Conservation (phyloP, 2,797 vertebrate genomes). For the Scyliorhinus canicula region DNA sequence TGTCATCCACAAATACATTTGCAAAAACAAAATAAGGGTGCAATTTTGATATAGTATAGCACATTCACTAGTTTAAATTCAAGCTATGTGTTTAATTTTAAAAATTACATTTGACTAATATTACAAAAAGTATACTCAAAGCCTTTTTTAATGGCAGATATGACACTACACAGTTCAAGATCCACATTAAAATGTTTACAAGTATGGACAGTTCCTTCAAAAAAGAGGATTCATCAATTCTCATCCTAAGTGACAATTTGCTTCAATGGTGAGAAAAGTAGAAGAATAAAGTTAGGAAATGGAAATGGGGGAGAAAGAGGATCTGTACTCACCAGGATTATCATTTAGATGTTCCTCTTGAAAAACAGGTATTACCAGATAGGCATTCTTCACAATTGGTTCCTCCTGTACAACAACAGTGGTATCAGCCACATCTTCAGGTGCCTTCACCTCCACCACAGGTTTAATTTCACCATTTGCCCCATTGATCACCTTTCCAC, state of each 20-base stretch:
- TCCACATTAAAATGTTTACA: not conserved
- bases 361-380: constrained; percentile 60
- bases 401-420: constrained; percentile 58
- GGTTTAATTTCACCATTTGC: constrained; percentile 63
- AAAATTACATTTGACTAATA: not conserved
- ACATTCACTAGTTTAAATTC: not conserved
- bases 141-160: not conserved
- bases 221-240: not conserved
- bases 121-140: not conserved
- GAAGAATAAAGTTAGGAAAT: not conserved
- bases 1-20: not conserved
- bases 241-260: not conserved
- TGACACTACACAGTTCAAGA: not conserved
- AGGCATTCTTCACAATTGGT: constrained; percentile 60
- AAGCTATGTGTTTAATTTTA: not conserved
- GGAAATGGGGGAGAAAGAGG: not conserved
- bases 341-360: constrained; percentile 65
- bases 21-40: not conserved
- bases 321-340: constrained; percentile 43
- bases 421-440: constrained; percentile 57
- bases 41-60: not conserved
- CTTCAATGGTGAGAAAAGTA: not conserved
- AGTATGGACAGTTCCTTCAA: not conserved
- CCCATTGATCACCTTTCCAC: constrained; percentile 64
- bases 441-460: constrained; percentile 53